Base-by-base conservation (phyloP, 2,113 vertebrate genomes). In the Microtus oregoni region DNA sequence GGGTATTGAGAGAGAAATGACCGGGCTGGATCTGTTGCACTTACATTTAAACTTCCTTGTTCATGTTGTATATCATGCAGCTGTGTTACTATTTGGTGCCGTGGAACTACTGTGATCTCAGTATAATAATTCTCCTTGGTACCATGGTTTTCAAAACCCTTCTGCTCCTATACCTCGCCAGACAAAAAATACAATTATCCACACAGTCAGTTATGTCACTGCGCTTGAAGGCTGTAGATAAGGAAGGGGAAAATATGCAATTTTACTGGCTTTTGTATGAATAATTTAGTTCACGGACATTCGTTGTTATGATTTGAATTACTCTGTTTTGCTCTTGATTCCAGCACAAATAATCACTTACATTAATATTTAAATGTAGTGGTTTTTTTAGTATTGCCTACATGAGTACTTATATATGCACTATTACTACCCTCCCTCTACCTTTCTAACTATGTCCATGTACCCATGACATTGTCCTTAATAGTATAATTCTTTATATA, bases 11-110 rank as follows among this genome's bases (percentile, higher is more conserved):
- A 7, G 10, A 79, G 12, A 6, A 81, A 55, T 14, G 4, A 58
- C 35, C 1, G 1, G 32, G 20, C 14, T 82, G 5, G 22, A 11
- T 61, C 20, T 26, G 35, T 11, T 38, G 7, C 4, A 61, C 79
- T 9, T 17, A 9, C 10, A 3, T 15, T 38, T 61, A 28, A 61
- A 14, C 22, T 41, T 15, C 26, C 12, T 3, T 61, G n/a, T 7
- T 41, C 1, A 2, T 28, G 0, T 26, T 26, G 26, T 3, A 28
- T 41, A n/a, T 17, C n/a, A 13, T 1, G 3, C 22, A 28, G 6
- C 9, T 61, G 55, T 38, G 35, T 9, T 61, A 38, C 13, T 41
- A 8, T 26, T 38, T 83, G n/a, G 50, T 38, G 35, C 35, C 0
- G 11, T 26, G 52, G 13, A 83, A 83, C 61, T 83, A 28, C 55